These are phyloP conservation scores for Paramormyrops kingsleyae DNA, from an alignment of 2,113 vertebrate genomes.

Conservation along the genomic window DNA sequence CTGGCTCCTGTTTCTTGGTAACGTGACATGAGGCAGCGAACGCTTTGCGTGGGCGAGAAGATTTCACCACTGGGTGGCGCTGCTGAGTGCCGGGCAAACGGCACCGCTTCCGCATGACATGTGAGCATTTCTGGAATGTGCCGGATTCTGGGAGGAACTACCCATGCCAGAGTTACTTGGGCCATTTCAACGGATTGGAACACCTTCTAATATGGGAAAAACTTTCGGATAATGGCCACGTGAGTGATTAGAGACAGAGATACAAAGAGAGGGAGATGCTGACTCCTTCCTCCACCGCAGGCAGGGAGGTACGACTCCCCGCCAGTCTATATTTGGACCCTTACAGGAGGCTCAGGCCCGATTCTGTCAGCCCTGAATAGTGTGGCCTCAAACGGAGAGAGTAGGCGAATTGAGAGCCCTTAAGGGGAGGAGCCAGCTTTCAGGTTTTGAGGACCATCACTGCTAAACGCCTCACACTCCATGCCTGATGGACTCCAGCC, in stretches of 20 bases:
- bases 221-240: background rate
- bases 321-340: constrained; percentile 36
- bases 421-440: constrained; percentile 1
- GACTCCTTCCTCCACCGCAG: background rate
- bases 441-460: background rate
- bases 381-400: constrained; percentile 30
- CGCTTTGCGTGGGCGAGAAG: background rate
- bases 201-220: background rate
- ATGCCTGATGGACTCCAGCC: background rate
- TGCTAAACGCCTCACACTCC: background rate
- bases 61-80: background rate
- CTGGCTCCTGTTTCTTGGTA: background rate
- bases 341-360: constrained; percentile 31
- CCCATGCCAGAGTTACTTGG: background rate
- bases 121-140: background rate
- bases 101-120: background rate
- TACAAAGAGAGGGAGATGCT: background rate
- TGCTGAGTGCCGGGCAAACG: background rate
- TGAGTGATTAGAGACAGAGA: background rate
- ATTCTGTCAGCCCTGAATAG: constrained; percentile 44
- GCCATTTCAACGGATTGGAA: background rate
- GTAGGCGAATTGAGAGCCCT: constrained; percentile 20
- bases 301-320: background rate
- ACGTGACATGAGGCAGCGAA: background rate
- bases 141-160: background rate